A percentile compares a stretch with the other conserved stretches of the same genome.
Evolutionary conservation across 1,140 invertebrate species (phyloP).

Genomic region (Drosophila bocqueti): DNA sequence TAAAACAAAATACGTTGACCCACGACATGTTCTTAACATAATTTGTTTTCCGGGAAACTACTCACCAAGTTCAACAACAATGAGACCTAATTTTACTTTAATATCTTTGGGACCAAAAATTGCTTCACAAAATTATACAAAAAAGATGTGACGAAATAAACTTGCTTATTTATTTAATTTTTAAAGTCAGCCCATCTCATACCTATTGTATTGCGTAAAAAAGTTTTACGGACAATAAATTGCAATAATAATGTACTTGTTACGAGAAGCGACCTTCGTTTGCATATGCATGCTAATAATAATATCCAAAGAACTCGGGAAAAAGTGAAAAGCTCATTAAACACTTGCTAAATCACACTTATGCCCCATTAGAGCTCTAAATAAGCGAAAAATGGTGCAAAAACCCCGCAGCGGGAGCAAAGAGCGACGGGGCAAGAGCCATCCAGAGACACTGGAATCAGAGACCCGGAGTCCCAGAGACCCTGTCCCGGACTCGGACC

Average conservation of each 20-base stretch:
- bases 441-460: constrained; percentile 11
- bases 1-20: not conserved
- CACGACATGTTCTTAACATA: too few relatives aligned
- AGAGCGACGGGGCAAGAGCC: not conserved
- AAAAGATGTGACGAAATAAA: too few relatives aligned
- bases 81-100: not conserved
- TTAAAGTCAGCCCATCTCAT: not conserved
- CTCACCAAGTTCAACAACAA: too few relatives aligned
- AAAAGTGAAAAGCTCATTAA: constrained; percentile 78
- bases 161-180: not conserved
- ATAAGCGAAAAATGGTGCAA: constrained; percentile 71
- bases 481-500: constrained; percentile 11
- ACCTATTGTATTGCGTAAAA: not conserved
- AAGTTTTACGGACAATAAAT: not conserved
- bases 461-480: constrained; percentile 16
- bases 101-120: not conserved
- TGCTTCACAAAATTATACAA: not conserved
- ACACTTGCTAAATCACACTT: constrained; percentile 80
- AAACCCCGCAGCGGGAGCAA: constrained; percentile 18
- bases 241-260: not conserved
- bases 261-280: not conserved
- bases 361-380: constrained; percentile 79
- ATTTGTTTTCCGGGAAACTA: too few relatives aligned
- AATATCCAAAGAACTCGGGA: constrained; percentile 7
- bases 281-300: not conserved